Evolutionary conservation across 1,140 invertebrate species (phyloP), one percentile per base, ranked within the genome.

Genomic region (Propsilocerus akamusi): DNA sequence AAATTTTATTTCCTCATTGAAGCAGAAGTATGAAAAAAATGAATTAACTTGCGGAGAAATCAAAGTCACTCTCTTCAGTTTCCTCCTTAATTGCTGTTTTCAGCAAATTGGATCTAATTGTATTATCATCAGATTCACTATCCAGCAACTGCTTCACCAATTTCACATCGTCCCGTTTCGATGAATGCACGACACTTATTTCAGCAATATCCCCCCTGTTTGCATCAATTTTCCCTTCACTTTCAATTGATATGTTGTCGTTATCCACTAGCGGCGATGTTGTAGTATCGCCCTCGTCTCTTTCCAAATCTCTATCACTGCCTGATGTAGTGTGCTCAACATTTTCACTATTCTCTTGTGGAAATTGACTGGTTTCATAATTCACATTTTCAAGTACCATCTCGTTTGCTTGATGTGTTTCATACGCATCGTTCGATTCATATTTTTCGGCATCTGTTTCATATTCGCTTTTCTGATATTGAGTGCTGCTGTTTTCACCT

Each of bases 91-190:
- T 41, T 17, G 34, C 14, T 41, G 34, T 41, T 22, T 41, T 41
- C 4, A 41, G 17, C 14, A 41, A 41, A 41, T 41, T 41, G 22
- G 34, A 41, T 5, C 17, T 14, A 41, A 20, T 17, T 2, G 34
- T 37, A 17, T n/a, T n/a, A 20, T 41, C 34, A 10, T 41, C 34
- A 20, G 34, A 41, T 20, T 41, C 34, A 41, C 34, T 41, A 41
- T 41, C 34, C 8, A 41, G 34, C 22, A 41, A 41, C 22, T 41
- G 34, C 34, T 41, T 41, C 22, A 41, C 34, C 34, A 41, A 41
- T 41, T 41, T 41, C 17, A 41, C 14, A 20, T 41, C 34, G 10
- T 41, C 34, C 17, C 14, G 34, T 20, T 41, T 41, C 22, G 34
- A 20, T 17, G 34, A 41, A 4, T 14, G 17, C 14, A 41, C 14